Evolutionary conservation across 2,888 invertebrate species (phyloP).

Genomic region (Calameuta idolon): DNA sequence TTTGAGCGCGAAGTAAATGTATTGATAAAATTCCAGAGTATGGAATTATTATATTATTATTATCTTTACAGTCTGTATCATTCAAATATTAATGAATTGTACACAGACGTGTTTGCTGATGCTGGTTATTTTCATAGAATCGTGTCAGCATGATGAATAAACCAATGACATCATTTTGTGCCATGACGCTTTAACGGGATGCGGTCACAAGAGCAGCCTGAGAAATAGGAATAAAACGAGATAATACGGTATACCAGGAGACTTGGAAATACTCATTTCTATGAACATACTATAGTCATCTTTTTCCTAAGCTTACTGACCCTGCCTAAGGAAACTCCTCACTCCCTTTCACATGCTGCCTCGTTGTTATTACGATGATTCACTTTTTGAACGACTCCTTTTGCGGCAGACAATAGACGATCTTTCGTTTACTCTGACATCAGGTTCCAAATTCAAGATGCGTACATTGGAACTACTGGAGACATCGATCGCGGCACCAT

Average conservation of each 20-base stretch:
- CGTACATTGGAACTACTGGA: neutral
- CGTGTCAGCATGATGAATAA: conserved; percentile 5
- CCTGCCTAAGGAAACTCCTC: neutral
- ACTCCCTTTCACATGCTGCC: neutral
- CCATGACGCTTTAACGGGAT: neutral
- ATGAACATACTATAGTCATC: neutral
- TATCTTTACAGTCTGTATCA: neutral
- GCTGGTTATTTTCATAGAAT: neutral
- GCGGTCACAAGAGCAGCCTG: neutral
- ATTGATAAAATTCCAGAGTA: neutral
- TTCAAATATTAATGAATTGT: neutral
- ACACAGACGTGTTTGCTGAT: neutral
- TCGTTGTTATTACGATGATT: conserved; percentile 9
- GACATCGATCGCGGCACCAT: neutral
- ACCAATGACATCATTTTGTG: conserved; percentile 2
- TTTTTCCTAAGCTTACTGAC: conserved; percentile 12
- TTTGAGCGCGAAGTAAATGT: neutral
- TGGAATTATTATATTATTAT: neutral
- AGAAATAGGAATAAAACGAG: neutral
- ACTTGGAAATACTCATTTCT: neutral
- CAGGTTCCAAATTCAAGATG: neutral
- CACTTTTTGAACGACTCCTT: neutral
- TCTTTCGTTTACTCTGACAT: neutral
- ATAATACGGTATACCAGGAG: neutral
- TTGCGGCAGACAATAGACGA: neutral